Conservation (phyloP, 1,140 invertebrate species). For the Bombus soroeensis region DNA sequence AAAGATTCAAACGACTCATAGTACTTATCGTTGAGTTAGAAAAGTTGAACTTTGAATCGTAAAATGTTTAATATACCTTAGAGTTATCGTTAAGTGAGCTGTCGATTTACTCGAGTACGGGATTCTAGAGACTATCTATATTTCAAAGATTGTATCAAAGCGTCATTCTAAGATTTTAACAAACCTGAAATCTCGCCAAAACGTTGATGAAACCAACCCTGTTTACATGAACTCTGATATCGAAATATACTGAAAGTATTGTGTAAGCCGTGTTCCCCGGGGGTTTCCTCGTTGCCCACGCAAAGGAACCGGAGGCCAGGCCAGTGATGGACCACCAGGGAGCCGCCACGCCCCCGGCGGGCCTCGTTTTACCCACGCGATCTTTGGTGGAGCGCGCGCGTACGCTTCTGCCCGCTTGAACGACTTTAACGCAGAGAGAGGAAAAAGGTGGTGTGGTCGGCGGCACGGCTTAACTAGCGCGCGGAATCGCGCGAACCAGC, state of each 20-base stretch:
- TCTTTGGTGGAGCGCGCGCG: conserved; percentile 42
- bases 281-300: conserved; percentile 12
- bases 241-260: background rate
- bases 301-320: conserved; percentile 66
- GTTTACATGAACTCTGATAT: background rate
- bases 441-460: conserved; percentile 32
- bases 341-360: conserved; percentile 78
- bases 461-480: conserved; percentile 6
- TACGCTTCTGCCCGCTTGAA: conserved; percentile 20
- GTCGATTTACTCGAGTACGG: too few species aligned
- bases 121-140: too few species aligned
- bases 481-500: conserved; percentile 24
- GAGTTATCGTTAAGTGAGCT: background rate
- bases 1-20: background rate
- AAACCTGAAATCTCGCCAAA: background rate
- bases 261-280: background rate
- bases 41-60: background rate
- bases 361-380: conserved; percentile 57
- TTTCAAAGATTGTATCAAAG: too few species aligned
- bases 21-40: background rate
- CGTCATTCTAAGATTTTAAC: too few species aligned
- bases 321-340: conserved; percentile 80
- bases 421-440: conserved; percentile 43
- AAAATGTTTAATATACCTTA: background rate
- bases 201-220: background rate